Percentiles rank a stretch among this genome's conserved stretches.
phyloP scores from a whole-genome alignment of 2,888 invertebrate genomes.

The Drosophila dives region DNA sequence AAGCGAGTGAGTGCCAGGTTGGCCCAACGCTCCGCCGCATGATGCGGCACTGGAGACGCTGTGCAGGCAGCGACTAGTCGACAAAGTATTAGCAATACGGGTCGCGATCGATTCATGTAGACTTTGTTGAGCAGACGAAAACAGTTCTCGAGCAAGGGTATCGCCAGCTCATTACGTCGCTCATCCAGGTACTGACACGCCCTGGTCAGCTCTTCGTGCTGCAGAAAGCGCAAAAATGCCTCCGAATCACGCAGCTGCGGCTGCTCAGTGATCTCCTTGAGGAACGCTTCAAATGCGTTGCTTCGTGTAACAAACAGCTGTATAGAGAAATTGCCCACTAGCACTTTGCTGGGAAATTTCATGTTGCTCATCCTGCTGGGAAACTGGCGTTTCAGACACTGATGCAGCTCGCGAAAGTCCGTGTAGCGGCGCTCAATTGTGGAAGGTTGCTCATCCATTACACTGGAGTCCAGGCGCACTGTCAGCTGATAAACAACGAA shows the following conservation, averaged over 20 bases:
- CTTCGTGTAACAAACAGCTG: slow-evolving; percentile 88
- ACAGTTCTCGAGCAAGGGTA: slow-evolving; percentile 88
- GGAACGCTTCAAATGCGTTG: slow-evolving; percentile 88
- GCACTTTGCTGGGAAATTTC: slow-evolving; percentile 89
- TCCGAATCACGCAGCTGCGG: slow-evolving; percentile 87
- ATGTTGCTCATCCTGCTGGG: slow-evolving; percentile 86
- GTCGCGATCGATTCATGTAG: slow-evolving; percentile 88
- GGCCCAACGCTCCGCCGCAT: slow-evolving; percentile 89
- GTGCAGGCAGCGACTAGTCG: slow-evolving; percentile 87
- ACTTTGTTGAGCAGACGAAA: slow-evolving; percentile 88
- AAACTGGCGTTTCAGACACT: slow-evolving; percentile 87
- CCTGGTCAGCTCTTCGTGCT: slow-evolving; percentile 87
- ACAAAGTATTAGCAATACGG: slow-evolving; percentile 89
- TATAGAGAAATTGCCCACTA: slow-evolving; percentile 90
- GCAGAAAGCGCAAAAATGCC: slow-evolving; percentile 88
- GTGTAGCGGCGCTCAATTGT: slow-evolving; percentile 90
- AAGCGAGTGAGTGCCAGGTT: slow-evolving; percentile 89
- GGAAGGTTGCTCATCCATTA: slow-evolving; percentile 87
- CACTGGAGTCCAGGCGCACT: slow-evolving; percentile 86
- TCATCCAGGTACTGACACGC: slow-evolving; percentile 87
- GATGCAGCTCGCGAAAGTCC: slow-evolving; percentile 89
- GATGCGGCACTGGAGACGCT: slow-evolving; percentile 86
- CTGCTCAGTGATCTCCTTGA: slow-evolving; percentile 87
- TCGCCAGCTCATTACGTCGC: slow-evolving; percentile 87
- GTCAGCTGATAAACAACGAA: slow-evolving; percentile 89